Base-by-base conservation (phyloP, 2,888 invertebrate species). In the Chloroclystis v-ata region DNA sequence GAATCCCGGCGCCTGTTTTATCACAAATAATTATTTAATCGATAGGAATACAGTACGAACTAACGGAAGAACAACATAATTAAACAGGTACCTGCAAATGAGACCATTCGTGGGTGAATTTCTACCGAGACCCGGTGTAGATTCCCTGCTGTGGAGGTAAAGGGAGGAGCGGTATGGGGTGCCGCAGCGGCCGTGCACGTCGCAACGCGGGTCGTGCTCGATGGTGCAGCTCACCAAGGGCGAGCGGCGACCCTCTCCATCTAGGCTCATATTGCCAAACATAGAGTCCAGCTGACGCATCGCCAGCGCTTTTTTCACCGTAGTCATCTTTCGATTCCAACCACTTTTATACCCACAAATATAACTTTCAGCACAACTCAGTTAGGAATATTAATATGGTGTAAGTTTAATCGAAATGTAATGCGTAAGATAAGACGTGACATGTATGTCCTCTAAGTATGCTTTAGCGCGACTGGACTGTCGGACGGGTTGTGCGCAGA, bases 221-320 rank as follows among this genome's bases (percentile, higher is more conserved):
- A 90, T 83, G 63, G 89, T 89, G 29, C 89, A 89, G 70, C 78
- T 85, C 59, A 86, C 86, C 42, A 79, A 56, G 38, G 87, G 81
- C 46, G 82, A 84, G 47, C 76, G 78, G 37, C 84, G 76, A 42
- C 84, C 82, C 64, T 78, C 79, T 29, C 78, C 81, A 29, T 91
- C 91, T 61, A 92, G 69, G 68, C 88, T 91, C 63, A 92, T 90
- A 65, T 90, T 91, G 54, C 89, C 89, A 79, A 94, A 94, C 70
- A 94, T 90, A 33, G 92, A 91, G 71, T 94, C 93, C 65, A 94
- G 81, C 60, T 93, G 91, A 63, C 91, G 91, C 74, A 94, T 91
- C 28, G 93, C 92, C 52, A 90, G 89, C 47, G 90, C 91, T 65
- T 92, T 91, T 73, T 91, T 91, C 49, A 90, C 89, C 30, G 89